A percentile compares a stretch with the other conserved stretches of the same genome.
Conservation (phyloP, 2,888 invertebrate genomes). For the Lycocerus yunnanus region DNA sequence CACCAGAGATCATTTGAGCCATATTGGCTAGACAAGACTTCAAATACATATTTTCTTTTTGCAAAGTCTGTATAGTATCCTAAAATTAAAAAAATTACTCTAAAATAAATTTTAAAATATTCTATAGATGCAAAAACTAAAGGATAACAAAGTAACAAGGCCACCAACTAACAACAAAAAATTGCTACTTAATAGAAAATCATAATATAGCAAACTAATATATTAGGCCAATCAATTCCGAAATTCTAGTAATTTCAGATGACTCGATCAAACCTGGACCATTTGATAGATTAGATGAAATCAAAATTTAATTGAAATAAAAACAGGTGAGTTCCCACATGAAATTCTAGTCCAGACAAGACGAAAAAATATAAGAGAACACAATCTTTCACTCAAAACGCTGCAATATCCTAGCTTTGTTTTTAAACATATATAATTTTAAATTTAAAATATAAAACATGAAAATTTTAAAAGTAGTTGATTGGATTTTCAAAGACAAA, state of each 20-base stretch:
- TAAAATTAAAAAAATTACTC: background rate
- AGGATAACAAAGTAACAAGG: slow-evolving; percentile 22
- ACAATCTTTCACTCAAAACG: no score
- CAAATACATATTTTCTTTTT: background rate
- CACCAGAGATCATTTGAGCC: background rate
- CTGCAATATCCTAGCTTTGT: no score
- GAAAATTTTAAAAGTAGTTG: no score
- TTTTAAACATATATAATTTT: no score
- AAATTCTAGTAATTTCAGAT: background rate
- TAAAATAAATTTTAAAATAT: background rate
- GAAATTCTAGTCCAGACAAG: background rate
- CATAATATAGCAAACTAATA: background rate
- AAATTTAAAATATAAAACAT: no score
- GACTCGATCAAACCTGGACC: background rate
- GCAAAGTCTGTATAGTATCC: background rate
- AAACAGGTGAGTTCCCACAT: no score
- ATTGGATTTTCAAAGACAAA: no score
- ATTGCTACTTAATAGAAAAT: background rate
- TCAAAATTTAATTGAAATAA: no score
- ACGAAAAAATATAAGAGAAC: no score
- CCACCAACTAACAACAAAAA: slow-evolving; percentile 29
- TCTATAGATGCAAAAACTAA: background rate
- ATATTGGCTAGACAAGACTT: background rate
- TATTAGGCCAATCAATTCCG: background rate
- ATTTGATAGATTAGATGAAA: background rate